phyloP scores from a whole-genome alignment of 1,140 invertebrate genomes.

The Cepaea nemoralis region DNA sequence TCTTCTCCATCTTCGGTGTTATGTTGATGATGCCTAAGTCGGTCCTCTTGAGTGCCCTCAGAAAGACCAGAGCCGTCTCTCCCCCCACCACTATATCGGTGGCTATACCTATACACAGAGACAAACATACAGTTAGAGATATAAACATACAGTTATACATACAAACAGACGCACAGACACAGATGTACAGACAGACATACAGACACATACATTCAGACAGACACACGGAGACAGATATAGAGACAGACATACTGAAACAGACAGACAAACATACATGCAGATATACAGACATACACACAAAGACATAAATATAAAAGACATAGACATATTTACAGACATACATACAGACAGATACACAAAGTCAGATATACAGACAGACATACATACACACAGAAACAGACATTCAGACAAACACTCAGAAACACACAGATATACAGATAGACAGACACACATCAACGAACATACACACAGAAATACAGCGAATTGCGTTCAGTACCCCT shows the following conservation, averaged over 20 bases:
- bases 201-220: neutral
- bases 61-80: conserved; percentile 20
- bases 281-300: neutral
- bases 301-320: neutral
- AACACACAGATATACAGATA: neutral
- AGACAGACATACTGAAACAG: neutral
- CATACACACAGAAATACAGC: no score
- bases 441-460: neutral
- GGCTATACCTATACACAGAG: conserved; percentile 7
- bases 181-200: neutral
- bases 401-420: neutral
- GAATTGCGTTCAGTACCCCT: no score
- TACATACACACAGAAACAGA: no score
- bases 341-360: no score
- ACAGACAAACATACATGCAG: neutral
- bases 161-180: no score
- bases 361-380: no score
- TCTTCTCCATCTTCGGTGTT: conserved; percentile 13
- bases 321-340: no score
- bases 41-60: conserved; percentile 14
- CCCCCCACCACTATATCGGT: conserved; percentile 18
- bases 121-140: no score
- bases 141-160: no score
- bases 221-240: neutral
- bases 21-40: neutral